phyloP scores from a whole-genome alignment of 1,140 invertebrate species.

The Spodoptera frugiperda region DNA sequence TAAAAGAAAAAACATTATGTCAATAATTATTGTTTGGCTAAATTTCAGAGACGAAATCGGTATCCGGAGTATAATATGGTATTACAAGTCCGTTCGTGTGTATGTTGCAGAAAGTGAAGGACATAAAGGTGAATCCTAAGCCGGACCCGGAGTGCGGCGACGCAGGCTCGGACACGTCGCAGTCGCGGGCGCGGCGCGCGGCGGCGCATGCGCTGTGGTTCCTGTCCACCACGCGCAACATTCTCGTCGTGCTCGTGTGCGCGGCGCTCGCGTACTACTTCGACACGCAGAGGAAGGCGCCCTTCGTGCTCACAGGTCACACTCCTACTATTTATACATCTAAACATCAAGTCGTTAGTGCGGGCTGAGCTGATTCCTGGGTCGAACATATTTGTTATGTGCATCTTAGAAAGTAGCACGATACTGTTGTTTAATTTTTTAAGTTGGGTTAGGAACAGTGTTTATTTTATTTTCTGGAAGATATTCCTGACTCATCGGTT shows the following conservation, averaged over 20 bases:
- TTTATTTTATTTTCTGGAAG: no score
- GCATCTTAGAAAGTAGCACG: no score
- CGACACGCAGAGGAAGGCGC: conserved; percentile 87
- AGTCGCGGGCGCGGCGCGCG: conserved; percentile 67
- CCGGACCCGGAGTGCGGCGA: conserved; percentile 51
- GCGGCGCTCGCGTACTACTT: conserved; percentile 89
- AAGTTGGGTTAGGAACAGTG: no score
- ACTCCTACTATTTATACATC: no score
- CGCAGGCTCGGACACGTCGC: conserved; percentile 64
- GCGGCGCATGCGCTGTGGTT: conserved; percentile 89
- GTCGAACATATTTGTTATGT: no score
- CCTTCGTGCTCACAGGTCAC: conserved; percentile 90
- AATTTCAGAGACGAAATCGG: no score
- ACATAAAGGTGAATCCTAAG: conserved; percentile 86
- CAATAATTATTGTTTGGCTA: no score
- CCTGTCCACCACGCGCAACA: conserved; percentile 92
- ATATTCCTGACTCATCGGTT: no score
- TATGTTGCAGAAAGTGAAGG: conserved; percentile 90
- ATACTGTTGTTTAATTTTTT: no score
- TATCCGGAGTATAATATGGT: not conserved
- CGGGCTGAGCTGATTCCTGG: no score
- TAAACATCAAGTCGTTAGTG: no score
- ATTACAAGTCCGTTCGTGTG: not conserved
- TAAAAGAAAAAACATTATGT: no score
- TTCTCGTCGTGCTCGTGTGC: conserved; percentile 91